These are phyloP conservation scores for Lutraria rhynchaena DNA, from an alignment of 1,140 invertebrate genomes.

Conservation along the genomic window DNA sequence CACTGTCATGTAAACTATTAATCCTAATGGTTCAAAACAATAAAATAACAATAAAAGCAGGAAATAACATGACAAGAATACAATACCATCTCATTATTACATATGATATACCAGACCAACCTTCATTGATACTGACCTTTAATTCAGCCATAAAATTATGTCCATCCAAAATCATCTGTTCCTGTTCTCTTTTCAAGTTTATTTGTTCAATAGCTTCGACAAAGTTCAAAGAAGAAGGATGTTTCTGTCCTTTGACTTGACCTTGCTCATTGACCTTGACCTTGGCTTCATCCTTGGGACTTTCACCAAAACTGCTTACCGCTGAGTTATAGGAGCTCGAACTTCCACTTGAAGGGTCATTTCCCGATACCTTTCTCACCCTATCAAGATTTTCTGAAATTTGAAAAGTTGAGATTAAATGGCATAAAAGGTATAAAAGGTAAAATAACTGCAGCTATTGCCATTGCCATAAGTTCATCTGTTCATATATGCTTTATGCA, in stretches of 20 bases:
- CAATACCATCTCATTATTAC: too few species aligned
- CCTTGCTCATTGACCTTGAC: neutral
- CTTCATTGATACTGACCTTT: conserved; percentile 37
- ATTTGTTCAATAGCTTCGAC: conserved; percentile 49
- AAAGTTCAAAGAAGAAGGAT: conserved; percentile 40
- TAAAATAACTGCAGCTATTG: too few species aligned
- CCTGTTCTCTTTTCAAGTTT: conserved; percentile 33
- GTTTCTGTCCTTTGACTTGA: neutral
- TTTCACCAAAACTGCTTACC: conserved; percentile 9
- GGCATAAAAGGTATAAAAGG: neutral
- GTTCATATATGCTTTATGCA: too few species aligned
- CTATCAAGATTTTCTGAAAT: conserved; percentile 17
- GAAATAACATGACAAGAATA: too few species aligned
- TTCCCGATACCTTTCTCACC: conserved; percentile 7
- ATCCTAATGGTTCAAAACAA: too few species aligned
- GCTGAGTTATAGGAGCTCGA: conserved; percentile 25
- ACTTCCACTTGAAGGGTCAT: conserved; percentile 17
- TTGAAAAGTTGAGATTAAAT: neutral
- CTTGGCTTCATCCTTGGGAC: neutral
- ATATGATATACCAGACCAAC: too few species aligned
- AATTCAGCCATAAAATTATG: conserved; percentile 25
- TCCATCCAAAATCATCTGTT: conserved; percentile 53
- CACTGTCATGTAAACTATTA: too few species aligned
- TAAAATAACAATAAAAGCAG: too few species aligned
- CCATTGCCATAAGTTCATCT: too few species aligned